phyloP scores from a whole-genome alignment of 2,113 vertebrate genomes.

The Octodon degus region DNA sequence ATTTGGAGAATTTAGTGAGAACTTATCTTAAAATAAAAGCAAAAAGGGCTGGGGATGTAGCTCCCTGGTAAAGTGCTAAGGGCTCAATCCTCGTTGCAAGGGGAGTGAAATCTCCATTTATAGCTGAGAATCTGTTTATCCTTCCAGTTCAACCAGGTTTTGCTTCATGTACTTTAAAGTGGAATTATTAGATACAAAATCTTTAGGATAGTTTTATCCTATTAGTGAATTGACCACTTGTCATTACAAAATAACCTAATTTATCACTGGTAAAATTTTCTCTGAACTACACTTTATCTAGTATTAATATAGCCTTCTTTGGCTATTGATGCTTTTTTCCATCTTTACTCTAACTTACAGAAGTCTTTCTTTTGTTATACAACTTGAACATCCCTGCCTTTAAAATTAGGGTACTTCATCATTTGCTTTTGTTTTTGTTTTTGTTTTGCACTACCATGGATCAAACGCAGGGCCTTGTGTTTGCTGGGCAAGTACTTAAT shows the following conservation, averaged over 20 bases:
- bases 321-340: neutral
- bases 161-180: neutral
- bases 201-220: neutral
- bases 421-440: neutral
- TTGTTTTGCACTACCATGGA: no score
- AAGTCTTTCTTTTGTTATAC: neutral
- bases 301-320: neutral
- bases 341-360: neutral
- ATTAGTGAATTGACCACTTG: neutral
- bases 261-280: neutral
- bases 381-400: neutral
- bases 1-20: neutral
- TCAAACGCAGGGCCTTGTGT: no score
- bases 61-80: neutral
- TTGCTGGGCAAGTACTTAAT: no score
- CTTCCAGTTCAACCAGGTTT: neutral
- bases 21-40: neutral
- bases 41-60: neutral
- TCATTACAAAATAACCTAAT: neutral
- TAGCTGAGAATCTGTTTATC: neutral
- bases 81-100: neutral
- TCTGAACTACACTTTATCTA: neutral
- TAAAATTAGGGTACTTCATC: neutral
- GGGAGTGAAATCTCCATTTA: neutral
- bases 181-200: neutral